A percentile compares a stretch with the other conserved stretches of the same genome.
Evolutionary conservation across 2,888 invertebrate genomes (phyloP).

Genomic region (Chrysina gloriosa): DNA sequence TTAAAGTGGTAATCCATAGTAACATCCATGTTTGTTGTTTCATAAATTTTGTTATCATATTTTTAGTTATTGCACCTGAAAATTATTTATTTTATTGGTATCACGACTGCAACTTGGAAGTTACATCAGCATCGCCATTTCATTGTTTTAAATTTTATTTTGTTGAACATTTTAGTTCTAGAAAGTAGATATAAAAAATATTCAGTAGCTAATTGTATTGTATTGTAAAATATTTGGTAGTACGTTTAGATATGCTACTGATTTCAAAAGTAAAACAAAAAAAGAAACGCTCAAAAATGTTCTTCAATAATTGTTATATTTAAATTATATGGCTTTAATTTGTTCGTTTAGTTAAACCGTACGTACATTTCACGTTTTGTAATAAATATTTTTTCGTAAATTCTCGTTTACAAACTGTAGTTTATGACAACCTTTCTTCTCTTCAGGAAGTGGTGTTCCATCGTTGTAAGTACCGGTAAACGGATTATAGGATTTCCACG

Average conservation of each 20-base stretch:
- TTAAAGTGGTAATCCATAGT: neutral
- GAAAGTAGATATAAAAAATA: constrained; percentile 25
- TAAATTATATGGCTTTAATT: constrained; percentile 47
- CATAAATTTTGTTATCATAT: constrained; percentile 17
- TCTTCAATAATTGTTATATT: constrained; percentile 34
- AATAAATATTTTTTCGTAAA: constrained; percentile 55
- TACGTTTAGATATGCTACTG: constrained; percentile 46
- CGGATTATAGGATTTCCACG: constrained; percentile 53
- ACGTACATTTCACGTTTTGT: constrained; percentile 21
- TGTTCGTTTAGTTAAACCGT: constrained; percentile 45
- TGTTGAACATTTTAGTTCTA: neutral
- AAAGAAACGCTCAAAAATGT: constrained; percentile 47
- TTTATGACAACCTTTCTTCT: constrained; percentile 42
- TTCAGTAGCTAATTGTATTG: constrained; percentile 48
- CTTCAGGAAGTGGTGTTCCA: constrained; percentile 48
- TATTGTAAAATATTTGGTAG: constrained; percentile 43
- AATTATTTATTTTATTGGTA: constrained; percentile 10
- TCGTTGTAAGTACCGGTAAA: constrained; percentile 53
- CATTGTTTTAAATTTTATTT: constrained; percentile 27
- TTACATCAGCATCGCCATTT: neutral
- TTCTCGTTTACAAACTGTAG: constrained; percentile 44
- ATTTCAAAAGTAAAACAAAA: too few species aligned
- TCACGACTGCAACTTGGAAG: neutral
- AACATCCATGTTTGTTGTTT: neutral
- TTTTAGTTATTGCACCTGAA: neutral